Base-by-base conservation (phyloP, 2,888 invertebrate genomes). In the Temnothorax rugatulus region DNA sequence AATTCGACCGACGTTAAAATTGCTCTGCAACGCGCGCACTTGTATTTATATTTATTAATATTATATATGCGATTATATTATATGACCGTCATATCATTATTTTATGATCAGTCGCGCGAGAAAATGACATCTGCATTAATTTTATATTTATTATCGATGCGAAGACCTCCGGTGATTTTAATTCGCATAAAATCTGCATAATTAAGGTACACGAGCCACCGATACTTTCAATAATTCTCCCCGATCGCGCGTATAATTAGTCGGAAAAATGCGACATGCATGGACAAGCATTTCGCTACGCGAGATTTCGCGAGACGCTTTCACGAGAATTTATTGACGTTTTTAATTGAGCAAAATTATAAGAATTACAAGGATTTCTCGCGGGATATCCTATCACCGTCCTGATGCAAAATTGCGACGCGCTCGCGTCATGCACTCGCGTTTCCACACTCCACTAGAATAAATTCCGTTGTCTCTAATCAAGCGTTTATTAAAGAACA, bases 401-500 rank as follows among this genome's bases (percentile, higher is more conserved):
- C 11, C 21, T 18, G 21, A 63, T 21, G 29, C n/a, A 34, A 44
- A 47, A 61, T 34, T 29, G 47, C 18, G 11, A 4, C n/a, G 44
- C 29, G 5, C 34, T 63, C 47, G n/a, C 21, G 50, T 47, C 21
- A 5, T 11, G 11, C 63, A 75, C 21, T 63, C 63, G 34, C 21
- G 44, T 59, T 34, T 59, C 44, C 44, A 8, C 34, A 38, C 50
- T 47, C 15, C 9, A 50, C 21, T n/a, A 15, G 1, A 63, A 21
- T 47, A 75, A 63, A 63, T 75, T 50, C 34, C 63, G 29, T 3
- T 5, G 75, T 4, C 38, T 63, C 50, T 63, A 61, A 73, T 73
- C 41, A 57, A 18, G 47, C n/a, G n/a, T 75, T 75, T 75, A 75
- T 75, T 50, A 57, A 57, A 57, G 25, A 57, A 57, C 44, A 63